Conservation (phyloP, 1,140 invertebrate species). For the Chrysomallon squamiferum region DNA sequence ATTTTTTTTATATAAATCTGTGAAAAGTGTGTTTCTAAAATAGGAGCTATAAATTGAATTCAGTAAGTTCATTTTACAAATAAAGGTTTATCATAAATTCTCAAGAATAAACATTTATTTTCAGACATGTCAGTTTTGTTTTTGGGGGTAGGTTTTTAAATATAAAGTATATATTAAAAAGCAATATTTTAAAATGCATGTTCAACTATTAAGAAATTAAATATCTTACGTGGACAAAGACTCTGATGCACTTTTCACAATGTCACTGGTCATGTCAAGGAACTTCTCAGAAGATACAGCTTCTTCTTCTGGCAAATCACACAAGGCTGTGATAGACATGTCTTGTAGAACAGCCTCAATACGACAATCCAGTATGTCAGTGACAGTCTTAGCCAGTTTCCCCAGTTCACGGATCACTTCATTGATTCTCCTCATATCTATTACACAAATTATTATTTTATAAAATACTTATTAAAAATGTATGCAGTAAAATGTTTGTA, state of each 20-base stretch:
- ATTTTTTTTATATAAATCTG: no score
- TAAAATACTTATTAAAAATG: constrained; percentile 6
- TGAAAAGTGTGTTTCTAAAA: no score
- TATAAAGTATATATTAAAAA: no score
- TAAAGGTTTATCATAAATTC: no score
- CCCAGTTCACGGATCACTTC: constrained; percentile 54
- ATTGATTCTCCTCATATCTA: constrained; percentile 32
- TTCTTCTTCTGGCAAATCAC: constrained; percentile 78
- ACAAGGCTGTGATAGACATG: constrained; percentile 83
- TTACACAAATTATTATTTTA: no score
- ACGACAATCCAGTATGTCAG: constrained; percentile 88
- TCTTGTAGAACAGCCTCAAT: constrained; percentile 85
- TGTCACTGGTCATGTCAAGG: constrained; percentile 73
- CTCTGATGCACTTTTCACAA: constrained; percentile 48
- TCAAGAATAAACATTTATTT: no score
- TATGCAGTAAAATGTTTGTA: not conserved
- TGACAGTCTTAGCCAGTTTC: constrained; percentile 68
- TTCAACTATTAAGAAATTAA: no score
- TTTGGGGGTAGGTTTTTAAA: no score
- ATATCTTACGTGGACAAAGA: constrained; percentile 49
- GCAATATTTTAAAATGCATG: no score
- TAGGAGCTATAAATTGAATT: no score
- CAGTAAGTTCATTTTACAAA: no score
- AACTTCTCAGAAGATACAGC: constrained; percentile 88
- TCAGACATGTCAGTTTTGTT: no score